Base-by-base conservation (phyloP, 2,113 vertebrate species). In the Eretmochelys imbricata region DNA sequence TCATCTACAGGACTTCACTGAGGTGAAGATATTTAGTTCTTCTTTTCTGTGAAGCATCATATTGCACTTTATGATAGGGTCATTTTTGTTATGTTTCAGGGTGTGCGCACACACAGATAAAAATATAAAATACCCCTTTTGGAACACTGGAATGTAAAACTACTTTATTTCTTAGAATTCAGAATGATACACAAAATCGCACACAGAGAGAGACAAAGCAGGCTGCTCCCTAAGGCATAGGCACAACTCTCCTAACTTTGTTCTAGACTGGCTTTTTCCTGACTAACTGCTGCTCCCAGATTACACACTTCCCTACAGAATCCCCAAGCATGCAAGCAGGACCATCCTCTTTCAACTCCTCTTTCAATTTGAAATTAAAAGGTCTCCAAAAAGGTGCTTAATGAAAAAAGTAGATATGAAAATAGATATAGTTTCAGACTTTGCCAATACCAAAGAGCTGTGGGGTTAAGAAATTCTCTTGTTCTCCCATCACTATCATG, bases 321-420 rank as follows among this genome's bases (percentile, higher is more conserved):
- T 69, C 16, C 35, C 8, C 62, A n/a, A 69, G 7, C 35, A n/a
- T 69, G 7, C 31, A n/a, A 69, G 13, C 59, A 62, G 13, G 29
- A 62, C 14, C 29, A 62, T 42, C 42, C 42, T 42, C 42, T 42
- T 42, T 42, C 93, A 69, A 35, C 27, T 91, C 93, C 69, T 96
- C 42, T 85, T 79, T 76, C 38, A 7, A 8, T 86, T 80, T 94
- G 42, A 46, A 89, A 88, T 82, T 87, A 90, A 96, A 94, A 87
- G 69, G 6, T 89, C 59, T 90, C 38, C 59, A 91, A 88, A 85
- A 83, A 87, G 86, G 91, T 79, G 24, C 0, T 0, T 85, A 96
- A 93, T 90, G 87, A 93, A 95, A 93, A 51, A 89, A 94, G 42
- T 82, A 38, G 46, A 29, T 86, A 46, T 51, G 93, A 88, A 91